A percentile compares a stretch with the other conserved stretches of the same genome.
phyloP scores from a whole-genome alignment of 2,888 invertebrate species.

The Bugulina stolonifera region DNA sequence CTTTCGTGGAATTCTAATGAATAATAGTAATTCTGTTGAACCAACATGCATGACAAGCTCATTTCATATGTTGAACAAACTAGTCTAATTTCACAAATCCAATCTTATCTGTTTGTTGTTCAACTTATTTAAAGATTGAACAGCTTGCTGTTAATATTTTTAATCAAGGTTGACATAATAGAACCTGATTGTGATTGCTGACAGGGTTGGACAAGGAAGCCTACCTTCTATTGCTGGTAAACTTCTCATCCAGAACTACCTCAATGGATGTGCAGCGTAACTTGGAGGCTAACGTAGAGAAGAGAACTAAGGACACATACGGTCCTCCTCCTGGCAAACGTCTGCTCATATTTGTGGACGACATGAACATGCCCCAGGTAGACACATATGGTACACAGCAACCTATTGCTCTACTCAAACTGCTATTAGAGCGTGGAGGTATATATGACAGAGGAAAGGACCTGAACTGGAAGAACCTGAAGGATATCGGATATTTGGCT shows the following conservation, averaged over 20 bases:
- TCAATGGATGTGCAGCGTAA: constrained; percentile 83
- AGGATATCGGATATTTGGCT: constrained; percentile 64
- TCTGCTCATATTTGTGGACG: constrained; percentile 82
- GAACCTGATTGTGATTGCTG: no score
- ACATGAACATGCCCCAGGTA: constrained; percentile 85
- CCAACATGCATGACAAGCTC: no score
- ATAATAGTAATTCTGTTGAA: no score
- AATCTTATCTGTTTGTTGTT: no score
- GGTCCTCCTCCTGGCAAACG: constrained; percentile 85
- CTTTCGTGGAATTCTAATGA: no score
- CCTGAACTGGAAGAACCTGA: constrained; percentile 79
- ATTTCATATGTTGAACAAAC: no score
- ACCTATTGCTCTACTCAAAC: constrained; percentile 82
- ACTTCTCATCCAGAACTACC: constrained; percentile 84
- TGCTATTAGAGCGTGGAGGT: constrained; percentile 80
- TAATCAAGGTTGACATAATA: no score
- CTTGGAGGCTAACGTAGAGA: constrained; percentile 80
- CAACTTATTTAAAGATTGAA: no score
- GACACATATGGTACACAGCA: constrained; percentile 88
- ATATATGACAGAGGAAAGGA: constrained; percentile 84
- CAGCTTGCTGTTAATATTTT: no score
- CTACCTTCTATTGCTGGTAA: constrained; percentile 68
- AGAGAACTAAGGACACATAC: constrained; percentile 80
- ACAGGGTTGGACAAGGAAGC: constrained; percentile 25
- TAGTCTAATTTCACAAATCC: no score